phyloP scores from a whole-genome alignment of 2,113 vertebrate genomes.

The Pelvicachromis taeniatus region DNA sequence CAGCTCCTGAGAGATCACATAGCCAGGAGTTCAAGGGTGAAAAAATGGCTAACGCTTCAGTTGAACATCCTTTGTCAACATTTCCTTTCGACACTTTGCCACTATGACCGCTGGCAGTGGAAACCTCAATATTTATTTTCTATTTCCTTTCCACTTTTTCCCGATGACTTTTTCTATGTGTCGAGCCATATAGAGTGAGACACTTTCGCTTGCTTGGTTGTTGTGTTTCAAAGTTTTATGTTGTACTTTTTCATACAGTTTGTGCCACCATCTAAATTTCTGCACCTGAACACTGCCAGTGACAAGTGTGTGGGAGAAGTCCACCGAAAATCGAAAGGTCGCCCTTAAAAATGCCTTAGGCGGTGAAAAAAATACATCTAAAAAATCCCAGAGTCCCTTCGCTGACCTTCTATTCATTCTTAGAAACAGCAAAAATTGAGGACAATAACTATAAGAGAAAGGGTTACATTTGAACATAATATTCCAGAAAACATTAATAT shows the following conservation, averaged over 20 bases:
- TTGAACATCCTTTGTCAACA: background rate
- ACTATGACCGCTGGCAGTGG: background rate
- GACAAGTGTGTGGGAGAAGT: background rate
- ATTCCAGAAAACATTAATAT: background rate
- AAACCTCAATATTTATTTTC: background rate
- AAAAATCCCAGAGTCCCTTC: background rate
- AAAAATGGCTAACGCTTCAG: background rate
- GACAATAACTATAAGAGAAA: background rate
- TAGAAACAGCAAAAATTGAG: background rate
- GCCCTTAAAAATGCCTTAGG: background rate
- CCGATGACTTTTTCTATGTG: background rate
- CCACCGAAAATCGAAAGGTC: background rate
- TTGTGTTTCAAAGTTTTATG: background rate
- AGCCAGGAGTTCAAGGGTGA: constrained; percentile 42
- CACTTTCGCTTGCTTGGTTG: background rate
- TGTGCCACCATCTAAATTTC: background rate
- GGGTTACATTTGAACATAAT: background rate
- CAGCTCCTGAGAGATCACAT: constrained; percentile 27
- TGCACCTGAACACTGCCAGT: background rate
- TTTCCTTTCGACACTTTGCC: background rate
- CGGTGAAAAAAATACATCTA: background rate
- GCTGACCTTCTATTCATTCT: background rate
- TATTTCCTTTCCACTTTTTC: background rate
- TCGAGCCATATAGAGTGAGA: background rate
- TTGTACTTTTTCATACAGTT: background rate